These are phyloP conservation scores for Agrilus biguttatus DNA, from an alignment of 2,888 invertebrate species.

Conservation along the genomic window DNA sequence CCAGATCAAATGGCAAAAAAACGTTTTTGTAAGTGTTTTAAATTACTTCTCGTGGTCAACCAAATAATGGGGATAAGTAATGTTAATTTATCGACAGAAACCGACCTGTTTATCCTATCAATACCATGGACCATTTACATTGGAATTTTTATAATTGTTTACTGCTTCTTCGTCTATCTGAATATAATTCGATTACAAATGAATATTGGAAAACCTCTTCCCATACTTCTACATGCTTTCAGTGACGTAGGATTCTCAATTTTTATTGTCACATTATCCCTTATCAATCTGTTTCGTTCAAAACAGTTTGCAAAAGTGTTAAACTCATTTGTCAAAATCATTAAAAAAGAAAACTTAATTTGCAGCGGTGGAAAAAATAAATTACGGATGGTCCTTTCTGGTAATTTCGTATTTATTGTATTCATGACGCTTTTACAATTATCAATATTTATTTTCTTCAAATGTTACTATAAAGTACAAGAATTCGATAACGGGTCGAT, in stretches of 20 bases:
- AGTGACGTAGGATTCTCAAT: slow-evolving; percentile 21
- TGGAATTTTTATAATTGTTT: too few relatives aligned
- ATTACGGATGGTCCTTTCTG: slow-evolving; percentile 11
- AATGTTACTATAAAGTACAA: slow-evolving; percentile 17
- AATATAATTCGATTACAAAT: too few relatives aligned
- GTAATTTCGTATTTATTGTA: slow-evolving; percentile 17
- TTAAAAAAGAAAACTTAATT: slow-evolving; percentile 18
- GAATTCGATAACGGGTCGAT: slow-evolving; percentile 17
- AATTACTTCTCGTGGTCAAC: too few relatives aligned
- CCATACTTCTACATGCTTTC: slow-evolving; percentile 19
- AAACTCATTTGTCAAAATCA: slow-evolving; percentile 17
- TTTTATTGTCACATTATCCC: slow-evolving; percentile 17
- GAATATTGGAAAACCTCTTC: slow-evolving; percentile 16
- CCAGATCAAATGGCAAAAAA: too few relatives aligned
- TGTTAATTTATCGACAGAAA: too few relatives aligned
- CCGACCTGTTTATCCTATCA: too few relatives aligned
- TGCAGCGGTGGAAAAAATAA: slow-evolving; percentile 17
- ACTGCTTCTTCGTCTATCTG: too few relatives aligned
- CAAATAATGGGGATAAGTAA: too few relatives aligned
- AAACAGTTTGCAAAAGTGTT: slow-evolving; percentile 19
- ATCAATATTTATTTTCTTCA: slow-evolving; percentile 8
- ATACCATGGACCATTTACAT: too few relatives aligned
- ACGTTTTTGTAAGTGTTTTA: too few relatives aligned
- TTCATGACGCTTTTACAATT: slow-evolving; percentile 14
- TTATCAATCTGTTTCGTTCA: slow-evolving; percentile 16